A percentile compares a stretch with the other conserved stretches of the same genome.
These are phyloP conservation scores for Dolomedes plantarius DNA, from an alignment of 2,888 invertebrate genomes.

Conservation along the genomic window DNA sequence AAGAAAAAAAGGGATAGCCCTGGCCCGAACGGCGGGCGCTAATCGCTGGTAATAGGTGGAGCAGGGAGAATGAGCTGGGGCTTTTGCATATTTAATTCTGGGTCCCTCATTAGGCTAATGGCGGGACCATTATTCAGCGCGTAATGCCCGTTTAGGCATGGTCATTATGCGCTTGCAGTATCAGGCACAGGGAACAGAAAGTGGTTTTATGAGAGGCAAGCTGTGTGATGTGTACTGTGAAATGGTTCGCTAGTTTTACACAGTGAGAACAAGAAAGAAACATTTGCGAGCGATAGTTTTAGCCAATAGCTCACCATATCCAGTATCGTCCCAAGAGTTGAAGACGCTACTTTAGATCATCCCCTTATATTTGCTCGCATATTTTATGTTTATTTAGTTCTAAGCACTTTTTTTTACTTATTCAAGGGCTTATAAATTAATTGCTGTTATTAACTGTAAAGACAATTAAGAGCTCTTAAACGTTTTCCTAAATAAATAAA, in stretches of 20 bases:
- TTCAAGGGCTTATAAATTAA: too few species aligned
- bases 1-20: not conserved
- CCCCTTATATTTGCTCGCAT: too few species aligned
- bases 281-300: not conserved
- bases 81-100: slow-evolving; percentile 70
- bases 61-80: slow-evolving; percentile 17
- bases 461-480: too few species aligned
- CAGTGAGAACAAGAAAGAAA: not conserved
- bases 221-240: not conserved
- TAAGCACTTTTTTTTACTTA: too few species aligned
- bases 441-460: too few species aligned
- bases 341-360: too few species aligned
- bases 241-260: not conserved
- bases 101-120: slow-evolving; percentile 65
- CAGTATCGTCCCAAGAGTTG: too few species aligned
- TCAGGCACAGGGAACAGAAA: slow-evolving; percentile 7
- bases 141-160: slow-evolving; percentile 62
- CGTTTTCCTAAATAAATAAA: too few species aligned
- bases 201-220: not conserved
- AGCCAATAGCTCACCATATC: too few species aligned
- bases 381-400: too few species aligned
- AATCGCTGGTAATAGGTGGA: slow-evolving; percentile 67
- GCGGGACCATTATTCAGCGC: slow-evolving; percentile 56
- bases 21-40: slow-evolving; percentile 51
- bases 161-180: slow-evolving; percentile 46